These are phyloP conservation scores for Myioborus miniatus DNA, from an alignment of 2,797 vertebrate genomes.

Conservation along the genomic window DNA sequence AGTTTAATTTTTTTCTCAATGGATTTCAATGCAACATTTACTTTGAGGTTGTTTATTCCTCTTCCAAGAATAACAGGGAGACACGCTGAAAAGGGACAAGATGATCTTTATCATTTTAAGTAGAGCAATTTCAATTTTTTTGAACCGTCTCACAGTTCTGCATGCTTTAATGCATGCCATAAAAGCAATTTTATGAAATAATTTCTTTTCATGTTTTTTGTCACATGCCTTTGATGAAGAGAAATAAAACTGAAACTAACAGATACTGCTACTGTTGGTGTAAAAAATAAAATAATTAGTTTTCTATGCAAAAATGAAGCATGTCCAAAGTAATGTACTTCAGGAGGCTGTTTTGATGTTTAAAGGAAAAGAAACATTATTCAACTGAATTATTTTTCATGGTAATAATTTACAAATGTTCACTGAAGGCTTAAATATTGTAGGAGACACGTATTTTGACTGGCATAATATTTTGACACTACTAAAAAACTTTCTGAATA, in stretches of 20 bases:
- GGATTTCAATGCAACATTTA: constrained; percentile 57
- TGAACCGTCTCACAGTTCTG: not conserved
- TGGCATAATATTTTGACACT: not conserved
- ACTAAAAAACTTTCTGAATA: not conserved
- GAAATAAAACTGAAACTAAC: not conserved
- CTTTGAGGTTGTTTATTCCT: constrained; percentile 23
- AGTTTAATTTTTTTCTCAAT: constrained; percentile 43
- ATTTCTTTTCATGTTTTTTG: not conserved
- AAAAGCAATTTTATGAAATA: not conserved
- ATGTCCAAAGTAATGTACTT: not conserved
- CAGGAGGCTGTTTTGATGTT: not conserved
- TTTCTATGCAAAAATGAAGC: not conserved
- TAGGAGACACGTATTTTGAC: not conserved
- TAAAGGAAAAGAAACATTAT: not conserved
- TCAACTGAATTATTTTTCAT: not conserved
- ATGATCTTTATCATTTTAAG: constrained; percentile 53
- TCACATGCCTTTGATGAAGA: not conserved
- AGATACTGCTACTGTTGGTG: not conserved
- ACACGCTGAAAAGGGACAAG: not conserved
- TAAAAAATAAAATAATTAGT: not conserved
- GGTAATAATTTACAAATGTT: not conserved
- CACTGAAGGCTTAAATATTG: not conserved
- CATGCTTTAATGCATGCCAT: not conserved
- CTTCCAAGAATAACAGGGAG: constrained; percentile 58
- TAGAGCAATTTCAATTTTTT: not conserved